Evolutionary conservation across 2,113 vertebrate species (phyloP).

Genomic region (Riparia riparia): DNA sequence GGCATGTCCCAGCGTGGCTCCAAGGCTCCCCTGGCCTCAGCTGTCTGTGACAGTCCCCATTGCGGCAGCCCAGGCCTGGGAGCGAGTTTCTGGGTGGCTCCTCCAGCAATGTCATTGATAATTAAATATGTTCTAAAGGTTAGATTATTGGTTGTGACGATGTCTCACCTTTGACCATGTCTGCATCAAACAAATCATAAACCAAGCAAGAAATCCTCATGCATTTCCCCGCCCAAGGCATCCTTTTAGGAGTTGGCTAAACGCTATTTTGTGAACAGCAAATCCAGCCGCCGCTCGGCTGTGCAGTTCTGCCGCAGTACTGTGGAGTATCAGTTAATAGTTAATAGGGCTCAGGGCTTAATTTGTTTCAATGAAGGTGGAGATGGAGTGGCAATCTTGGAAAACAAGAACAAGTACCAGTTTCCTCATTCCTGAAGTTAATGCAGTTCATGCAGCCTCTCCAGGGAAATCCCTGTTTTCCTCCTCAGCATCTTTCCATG

Average conservation of each 20-base stretch:
- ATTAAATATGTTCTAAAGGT: constrained; percentile 36
- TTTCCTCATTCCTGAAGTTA: neutral
- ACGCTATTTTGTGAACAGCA: neutral
- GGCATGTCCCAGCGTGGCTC: neutral
- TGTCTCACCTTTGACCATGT: constrained; percentile 18
- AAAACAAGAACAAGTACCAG: neutral
- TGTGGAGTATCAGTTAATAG: neutral
- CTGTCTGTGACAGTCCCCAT: neutral
- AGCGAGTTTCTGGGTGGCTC: constrained; percentile 46
- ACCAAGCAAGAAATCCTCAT: neutral
- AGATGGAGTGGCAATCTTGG: neutral
- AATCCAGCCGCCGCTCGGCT: neutral
- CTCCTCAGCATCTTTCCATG: neutral
- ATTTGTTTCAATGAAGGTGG: neutral
- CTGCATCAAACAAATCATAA: constrained; percentile 27
- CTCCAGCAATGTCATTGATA: constrained; percentile 34
- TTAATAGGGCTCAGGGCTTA: neutral
- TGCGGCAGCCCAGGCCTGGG: neutral
- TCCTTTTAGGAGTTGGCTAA: neutral
- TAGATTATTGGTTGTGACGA: neutral
- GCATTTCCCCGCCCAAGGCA: neutral
- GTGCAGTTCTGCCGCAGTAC: neutral
- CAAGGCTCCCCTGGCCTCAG: neutral
- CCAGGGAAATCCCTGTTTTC: neutral
- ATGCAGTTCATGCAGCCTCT: neutral